A percentile compares a stretch with the other conserved stretches of the same genome.
Conservation (phyloP, 2,113 vertebrate genomes). For the Diadophis punctatus region DNA sequence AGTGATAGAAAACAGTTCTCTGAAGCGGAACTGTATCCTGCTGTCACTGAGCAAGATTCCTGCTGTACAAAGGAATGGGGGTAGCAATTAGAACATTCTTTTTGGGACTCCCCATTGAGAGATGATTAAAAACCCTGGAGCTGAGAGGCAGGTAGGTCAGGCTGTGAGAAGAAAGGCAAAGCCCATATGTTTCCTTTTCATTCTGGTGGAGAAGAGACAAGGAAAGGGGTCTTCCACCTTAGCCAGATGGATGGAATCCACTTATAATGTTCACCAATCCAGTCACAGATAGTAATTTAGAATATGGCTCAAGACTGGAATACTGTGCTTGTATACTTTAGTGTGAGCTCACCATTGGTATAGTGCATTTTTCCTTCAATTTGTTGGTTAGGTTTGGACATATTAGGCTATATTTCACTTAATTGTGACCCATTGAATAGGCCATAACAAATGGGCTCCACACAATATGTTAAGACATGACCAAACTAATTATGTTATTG, state of each 20-base stretch:
- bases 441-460: background rate
- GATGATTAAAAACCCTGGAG: conserved; percentile 8
- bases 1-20: background rate
- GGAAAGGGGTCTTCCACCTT: background rate
- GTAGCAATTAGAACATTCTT: conserved; percentile 28
- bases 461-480: background rate
- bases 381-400: background rate
- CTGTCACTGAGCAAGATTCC: background rate
- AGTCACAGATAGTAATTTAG: background rate
- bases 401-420: background rate
- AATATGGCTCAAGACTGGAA: background rate
- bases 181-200: background rate
- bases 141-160: conserved; percentile 1
- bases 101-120: background rate
- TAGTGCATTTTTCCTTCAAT: background rate
- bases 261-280: background rate
- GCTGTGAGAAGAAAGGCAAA: background rate
- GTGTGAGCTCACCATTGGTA: background rate
- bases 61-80: background rate
- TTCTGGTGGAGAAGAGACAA: background rate
- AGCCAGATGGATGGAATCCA: background rate
- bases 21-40: background rate
- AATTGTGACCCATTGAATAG: background rate
- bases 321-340: background rate
- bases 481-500: no score